Evolutionary conservation across 2,797 vertebrate genomes (phyloP).

Genomic region (Enteromius argenteus): DNA sequence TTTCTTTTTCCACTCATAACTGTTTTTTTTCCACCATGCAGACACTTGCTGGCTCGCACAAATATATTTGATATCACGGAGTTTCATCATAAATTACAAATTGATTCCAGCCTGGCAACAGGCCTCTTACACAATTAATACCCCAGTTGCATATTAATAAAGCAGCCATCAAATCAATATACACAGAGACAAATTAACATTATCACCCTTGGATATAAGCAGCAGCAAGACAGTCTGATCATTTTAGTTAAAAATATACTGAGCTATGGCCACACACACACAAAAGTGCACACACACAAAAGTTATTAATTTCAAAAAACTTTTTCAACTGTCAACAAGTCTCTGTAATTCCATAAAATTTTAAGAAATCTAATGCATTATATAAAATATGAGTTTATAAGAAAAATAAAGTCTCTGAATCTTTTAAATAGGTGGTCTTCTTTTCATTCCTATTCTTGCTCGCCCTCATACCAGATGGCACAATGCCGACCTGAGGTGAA

Average conservation of each 20-base stretch:
- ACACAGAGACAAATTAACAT: conserved; percentile 53
- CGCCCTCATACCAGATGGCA: conserved; percentile 18
- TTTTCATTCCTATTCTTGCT: background rate
- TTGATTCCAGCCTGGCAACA: conserved; percentile 72
- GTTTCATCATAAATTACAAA: conserved; percentile 75
- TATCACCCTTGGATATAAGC: conserved; percentile 43
- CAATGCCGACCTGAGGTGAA: conserved; percentile 37
- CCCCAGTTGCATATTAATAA: conserved; percentile 72
- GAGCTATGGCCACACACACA: no score
- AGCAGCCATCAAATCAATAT: conserved; percentile 60
- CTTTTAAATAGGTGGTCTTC: background rate
- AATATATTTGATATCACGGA: conserved; percentile 61
- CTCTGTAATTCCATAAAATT: background rate
- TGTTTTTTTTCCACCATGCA: conserved; percentile 2
- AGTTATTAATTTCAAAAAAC: background rate
- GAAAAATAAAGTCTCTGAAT: background rate
- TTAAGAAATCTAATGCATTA: background rate
- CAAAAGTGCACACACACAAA: background rate
- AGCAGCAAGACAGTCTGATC: conserved; percentile 11
- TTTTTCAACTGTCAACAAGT: background rate
- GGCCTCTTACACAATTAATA: conserved; percentile 72
- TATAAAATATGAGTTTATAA: background rate
- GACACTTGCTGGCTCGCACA: background rate
- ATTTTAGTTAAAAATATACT: conserved; percentile 4
- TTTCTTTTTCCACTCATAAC: conserved; percentile 28